Evolutionary conservation across 2,797 vertebrate genomes (phyloP).

Genomic region (Falco biarmicus): DNA sequence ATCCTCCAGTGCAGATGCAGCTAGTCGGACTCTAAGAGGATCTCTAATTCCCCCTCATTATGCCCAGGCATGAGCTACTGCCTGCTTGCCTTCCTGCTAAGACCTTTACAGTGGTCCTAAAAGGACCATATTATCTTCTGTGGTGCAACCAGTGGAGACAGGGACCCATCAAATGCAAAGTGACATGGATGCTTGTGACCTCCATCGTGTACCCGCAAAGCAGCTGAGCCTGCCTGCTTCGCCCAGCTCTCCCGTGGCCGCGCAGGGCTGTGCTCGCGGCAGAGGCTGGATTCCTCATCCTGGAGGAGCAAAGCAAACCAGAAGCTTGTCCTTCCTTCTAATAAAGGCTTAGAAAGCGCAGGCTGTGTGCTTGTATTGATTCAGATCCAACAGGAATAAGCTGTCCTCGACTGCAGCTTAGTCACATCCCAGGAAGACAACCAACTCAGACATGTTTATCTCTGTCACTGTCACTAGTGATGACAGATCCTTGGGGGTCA

Average conservation of each 20-base stretch:
- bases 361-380: background rate
- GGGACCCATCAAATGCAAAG: background rate
- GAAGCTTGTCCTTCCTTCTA: background rate
- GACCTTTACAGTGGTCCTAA: background rate
- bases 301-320: background rate
- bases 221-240: background rate
- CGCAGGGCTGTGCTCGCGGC: background rate
- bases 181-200: background rate
- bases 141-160: background rate
- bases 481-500: background rate
- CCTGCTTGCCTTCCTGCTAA: background rate
- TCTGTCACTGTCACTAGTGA: background rate
- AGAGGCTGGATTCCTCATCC: background rate
- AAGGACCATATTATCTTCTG: rapidly evolving
- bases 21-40: background rate
- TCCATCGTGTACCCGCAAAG: rapidly evolving
- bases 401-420: background rate
- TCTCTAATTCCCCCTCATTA: background rate
- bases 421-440: background rate
- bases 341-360: background rate
- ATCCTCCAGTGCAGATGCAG: background rate
- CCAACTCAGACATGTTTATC: background rate
- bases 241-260: background rate
- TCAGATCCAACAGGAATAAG: background rate
- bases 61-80: background rate